phyloP scores from a whole-genome alignment of 2,113 vertebrate genomes.

The Scalopus aquaticus region DNA sequence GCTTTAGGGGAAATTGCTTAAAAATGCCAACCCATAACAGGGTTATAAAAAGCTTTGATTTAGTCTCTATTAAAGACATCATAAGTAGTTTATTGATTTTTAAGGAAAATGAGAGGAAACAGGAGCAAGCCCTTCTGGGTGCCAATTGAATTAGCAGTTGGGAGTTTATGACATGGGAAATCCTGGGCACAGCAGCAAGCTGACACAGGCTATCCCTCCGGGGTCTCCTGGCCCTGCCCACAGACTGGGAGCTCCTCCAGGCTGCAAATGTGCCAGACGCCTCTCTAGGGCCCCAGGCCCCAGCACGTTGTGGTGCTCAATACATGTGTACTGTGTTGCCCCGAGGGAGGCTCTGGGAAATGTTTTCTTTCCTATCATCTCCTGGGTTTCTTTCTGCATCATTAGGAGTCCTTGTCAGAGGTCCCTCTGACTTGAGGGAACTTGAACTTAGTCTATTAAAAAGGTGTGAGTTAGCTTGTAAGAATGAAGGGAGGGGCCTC shows the following conservation, averaged over 20 bases:
- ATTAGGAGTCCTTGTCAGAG: neutral
- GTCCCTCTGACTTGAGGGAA: neutral
- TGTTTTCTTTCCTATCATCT: neutral
- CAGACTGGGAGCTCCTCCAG: neutral
- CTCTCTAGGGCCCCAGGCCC: neutral
- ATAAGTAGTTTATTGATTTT: constrained; percentile 26
- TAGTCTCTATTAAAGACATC: neutral
- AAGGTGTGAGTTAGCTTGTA: neutral
- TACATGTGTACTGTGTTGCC: neutral
- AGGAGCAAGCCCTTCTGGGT: neutral
- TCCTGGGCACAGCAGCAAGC: fast-evolving
- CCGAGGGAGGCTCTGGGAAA: neutral
- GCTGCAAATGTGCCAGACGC: neutral
- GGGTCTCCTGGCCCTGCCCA: neutral
- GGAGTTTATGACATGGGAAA: neutral
- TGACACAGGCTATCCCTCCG: fast-evolving
- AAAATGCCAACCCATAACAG: constrained; percentile 4
- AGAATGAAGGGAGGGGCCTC: neutral
- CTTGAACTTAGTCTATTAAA: neutral
- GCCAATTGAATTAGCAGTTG: neutral
- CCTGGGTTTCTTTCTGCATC: neutral
- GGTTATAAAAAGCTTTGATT: constrained; percentile 8
- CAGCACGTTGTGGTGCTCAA: neutral
- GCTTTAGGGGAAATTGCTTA: neutral
- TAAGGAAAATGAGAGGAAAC: neutral